Evolutionary conservation across 2,888 invertebrate species (phyloP).

Genomic region (Tenthredo notha): DNA sequence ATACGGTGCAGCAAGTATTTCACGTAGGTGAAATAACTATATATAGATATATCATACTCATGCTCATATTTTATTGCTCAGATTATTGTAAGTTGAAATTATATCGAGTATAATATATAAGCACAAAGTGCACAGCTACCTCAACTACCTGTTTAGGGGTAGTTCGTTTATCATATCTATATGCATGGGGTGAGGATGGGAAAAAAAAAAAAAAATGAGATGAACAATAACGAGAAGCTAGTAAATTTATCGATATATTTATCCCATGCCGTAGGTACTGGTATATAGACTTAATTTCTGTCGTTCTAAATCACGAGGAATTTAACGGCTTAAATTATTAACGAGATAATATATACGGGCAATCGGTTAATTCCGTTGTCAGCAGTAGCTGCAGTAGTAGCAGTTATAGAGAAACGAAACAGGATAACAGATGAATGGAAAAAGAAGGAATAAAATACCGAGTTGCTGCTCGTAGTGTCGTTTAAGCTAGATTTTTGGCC

Average conservation of each 20-base stretch:
- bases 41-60: neutral
- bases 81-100: conserved; percentile 33
- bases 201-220: too few relatives aligned
- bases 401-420: conserved; percentile 54
- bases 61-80: conserved; percentile 13
- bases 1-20: neutral
- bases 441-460: conserved; percentile 52
- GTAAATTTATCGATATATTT: neutral
- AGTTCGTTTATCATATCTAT: neutral
- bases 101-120: conserved; percentile 19
- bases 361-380: conserved; percentile 26
- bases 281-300: neutral
- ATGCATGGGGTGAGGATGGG: neutral
- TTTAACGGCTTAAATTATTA: conserved; percentile 28
- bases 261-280: neutral
- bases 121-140: neutral
- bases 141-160: conserved; percentile 56
- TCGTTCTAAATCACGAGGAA: conserved; percentile 23
- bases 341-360: conserved; percentile 36
- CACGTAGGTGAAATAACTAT: neutral
- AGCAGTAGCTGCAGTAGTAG: conserved; percentile 22
- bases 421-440: conserved; percentile 60
- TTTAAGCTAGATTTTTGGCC: neutral
- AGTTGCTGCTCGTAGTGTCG: neutral
- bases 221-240: neutral